Base-by-base conservation (phyloP, 2,888 invertebrate genomes). In the Cryptophagus acutangulus region DNA sequence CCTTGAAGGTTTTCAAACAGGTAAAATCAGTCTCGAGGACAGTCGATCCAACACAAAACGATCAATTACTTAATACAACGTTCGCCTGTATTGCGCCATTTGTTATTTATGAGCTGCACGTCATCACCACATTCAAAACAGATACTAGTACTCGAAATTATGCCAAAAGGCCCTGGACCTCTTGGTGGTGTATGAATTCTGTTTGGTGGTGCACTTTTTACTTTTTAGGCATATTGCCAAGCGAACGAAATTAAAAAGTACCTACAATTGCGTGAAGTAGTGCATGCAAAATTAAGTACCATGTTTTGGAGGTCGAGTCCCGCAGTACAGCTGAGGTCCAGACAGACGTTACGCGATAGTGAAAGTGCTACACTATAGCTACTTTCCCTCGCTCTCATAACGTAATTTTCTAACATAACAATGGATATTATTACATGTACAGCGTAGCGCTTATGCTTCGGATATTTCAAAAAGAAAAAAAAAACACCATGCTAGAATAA, bases 21-120 rank as follows among this genome's bases (percentile, higher is more conserved):
- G 69, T 69, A 69, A 70, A 69, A 69, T 69, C 65, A 69, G 67
- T 69, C 68, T 69, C 67, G 68, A 69, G 68, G 68, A 68, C 68
- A 69, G 57, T 59, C 62, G 58, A 63, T 61, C 64, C 61, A 66
- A 66, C 62, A 66, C 63, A 65, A 60, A 63, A 63, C 63, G 62
- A 65, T 65, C 62, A 64, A 67, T 66, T 62, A 61, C 59, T 63
- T 60, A 61, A 62, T 60, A 65, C 63, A 61, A 59, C 62, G 59
- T 56, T 59, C 54, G 61, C 55, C 52, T 60, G 58, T 52, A 58
- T 66, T 66, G 62, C 65, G 64, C 64, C 66, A 67, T 64, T 65
- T 62, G 58, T 61, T 61, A 64, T 63, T 66, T 63, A 63, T 58
- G 59, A 61, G 54, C 55, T 59, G 57, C 52, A 54, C 55, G 55